phyloP scores from a whole-genome alignment of 2,888 invertebrate genomes.

The Ernsta delagoae region DNA sequence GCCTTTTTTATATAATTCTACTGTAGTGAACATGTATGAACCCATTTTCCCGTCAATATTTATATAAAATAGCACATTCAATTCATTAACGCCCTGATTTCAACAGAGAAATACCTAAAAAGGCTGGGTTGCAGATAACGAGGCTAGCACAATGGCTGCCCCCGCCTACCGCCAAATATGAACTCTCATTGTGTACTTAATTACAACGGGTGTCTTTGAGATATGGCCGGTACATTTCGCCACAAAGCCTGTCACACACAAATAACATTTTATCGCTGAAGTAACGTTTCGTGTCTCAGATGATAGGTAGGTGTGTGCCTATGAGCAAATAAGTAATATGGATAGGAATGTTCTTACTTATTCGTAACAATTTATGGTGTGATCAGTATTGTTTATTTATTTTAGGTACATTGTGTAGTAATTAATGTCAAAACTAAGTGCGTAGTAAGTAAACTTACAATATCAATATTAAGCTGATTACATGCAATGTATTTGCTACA shows the following conservation, averaged over 20 bases:
- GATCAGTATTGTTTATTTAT: background rate
- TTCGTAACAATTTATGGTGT: too few relatives aligned
- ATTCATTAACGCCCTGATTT: too few relatives aligned
- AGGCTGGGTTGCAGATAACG: conserved; percentile 77
- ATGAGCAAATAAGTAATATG: conserved; percentile 41
- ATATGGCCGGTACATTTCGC: conserved; percentile 58
- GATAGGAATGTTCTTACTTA: too few relatives aligned
- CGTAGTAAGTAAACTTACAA: too few relatives aligned
- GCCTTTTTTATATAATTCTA: too few relatives aligned
- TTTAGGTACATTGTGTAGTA: too few relatives aligned
- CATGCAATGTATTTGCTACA: too few relatives aligned
- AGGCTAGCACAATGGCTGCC: conserved; percentile 65
- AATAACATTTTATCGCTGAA: conserved; percentile 72
- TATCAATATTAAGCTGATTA: too few relatives aligned
- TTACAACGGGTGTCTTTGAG: conserved; percentile 71
- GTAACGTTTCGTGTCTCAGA: conserved; percentile 62
- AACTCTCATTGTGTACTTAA: conserved; percentile 82
- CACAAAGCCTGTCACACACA: conserved; percentile 77
- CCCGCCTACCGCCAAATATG: conserved; percentile 72
- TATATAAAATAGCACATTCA: too few relatives aligned
- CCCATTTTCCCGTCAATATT: too few relatives aligned
- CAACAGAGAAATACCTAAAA: conserved; percentile 57
- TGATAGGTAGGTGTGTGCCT: conserved; percentile 60
- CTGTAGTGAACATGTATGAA: too few relatives aligned
- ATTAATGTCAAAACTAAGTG: too few relatives aligned